Percentiles rank a stretch among this genome's conserved stretches.
These are phyloP conservation scores for Drosophila pandora DNA, from an alignment of 1,140 invertebrate species.

Conservation along the genomic window DNA sequence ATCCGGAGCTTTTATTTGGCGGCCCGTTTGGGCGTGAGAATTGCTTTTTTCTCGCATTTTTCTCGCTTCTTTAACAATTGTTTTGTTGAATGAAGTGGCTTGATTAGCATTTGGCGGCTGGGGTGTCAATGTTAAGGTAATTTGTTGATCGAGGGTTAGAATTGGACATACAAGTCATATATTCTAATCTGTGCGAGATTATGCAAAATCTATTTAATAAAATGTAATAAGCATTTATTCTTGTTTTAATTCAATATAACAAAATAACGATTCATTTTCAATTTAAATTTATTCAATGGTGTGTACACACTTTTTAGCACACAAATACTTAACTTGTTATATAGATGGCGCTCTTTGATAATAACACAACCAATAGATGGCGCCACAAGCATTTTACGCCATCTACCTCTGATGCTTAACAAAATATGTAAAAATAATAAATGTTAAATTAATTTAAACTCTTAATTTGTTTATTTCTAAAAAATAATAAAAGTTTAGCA, in stretches of 20 bases:
- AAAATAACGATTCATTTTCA: background rate
- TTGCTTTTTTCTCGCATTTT: slow-evolving; percentile 29
- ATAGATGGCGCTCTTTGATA: background rate
- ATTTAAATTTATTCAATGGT: background rate
- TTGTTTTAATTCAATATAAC: background rate
- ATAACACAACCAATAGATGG: background rate
- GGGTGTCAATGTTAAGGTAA: slow-evolving; percentile 30
- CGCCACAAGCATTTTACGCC: background rate
- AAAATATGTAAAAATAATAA: no score
- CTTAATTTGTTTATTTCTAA: no score
- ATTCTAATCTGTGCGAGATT: no score
- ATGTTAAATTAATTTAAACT: no score
- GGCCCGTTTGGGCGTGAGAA: slow-evolving; percentile 36
- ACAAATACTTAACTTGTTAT: background rate
- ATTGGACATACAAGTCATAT: no score
- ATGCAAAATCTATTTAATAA: no score
- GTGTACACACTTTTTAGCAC: background rate
- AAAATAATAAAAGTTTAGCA: no score
- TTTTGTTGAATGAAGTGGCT: slow-evolving; percentile 38
- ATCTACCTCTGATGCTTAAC: no score
- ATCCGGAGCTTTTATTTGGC: slow-evolving; percentile 47
- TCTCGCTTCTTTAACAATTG: slow-evolving; percentile 41
- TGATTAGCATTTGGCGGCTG: slow-evolving; percentile 36
- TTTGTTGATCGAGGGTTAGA: background rate
- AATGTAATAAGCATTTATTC: no score